Conservation (phyloP, 2,888 invertebrate species). For the Unio pictorum region DNA sequence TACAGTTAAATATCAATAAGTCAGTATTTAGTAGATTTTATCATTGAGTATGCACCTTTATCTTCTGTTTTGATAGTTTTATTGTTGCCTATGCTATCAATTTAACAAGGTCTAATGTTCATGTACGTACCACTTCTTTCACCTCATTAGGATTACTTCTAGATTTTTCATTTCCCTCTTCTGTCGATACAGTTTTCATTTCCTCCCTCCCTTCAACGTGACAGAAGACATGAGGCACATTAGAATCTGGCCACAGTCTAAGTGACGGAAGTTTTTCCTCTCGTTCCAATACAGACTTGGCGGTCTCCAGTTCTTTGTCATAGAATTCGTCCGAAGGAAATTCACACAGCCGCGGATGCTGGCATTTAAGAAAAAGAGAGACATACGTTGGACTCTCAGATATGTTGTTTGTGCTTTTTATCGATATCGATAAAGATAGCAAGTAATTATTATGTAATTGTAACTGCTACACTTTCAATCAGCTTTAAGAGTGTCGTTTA, state of each 20-base stretch:
- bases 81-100: no score
- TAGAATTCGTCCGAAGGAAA: slow-evolving; percentile 61
- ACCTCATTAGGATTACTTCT: slow-evolving; percentile 46
- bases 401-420: no score
- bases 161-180: slow-evolving; percentile 49
- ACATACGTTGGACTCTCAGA: no score
- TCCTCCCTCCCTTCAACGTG: slow-evolving; percentile 48
- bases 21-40: no score
- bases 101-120: no score
- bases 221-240: slow-evolving; percentile 34
- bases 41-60: no score
- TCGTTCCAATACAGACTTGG: neutral
- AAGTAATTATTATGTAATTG: no score
- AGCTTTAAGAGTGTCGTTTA: no score
- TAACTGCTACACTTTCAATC: no score
- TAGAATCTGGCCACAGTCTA: neutral
- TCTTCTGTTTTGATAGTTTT: no score
- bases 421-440: no score
- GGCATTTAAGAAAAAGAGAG: slow-evolving; percentile 5
- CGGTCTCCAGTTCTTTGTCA: slow-evolving; percentile 32
- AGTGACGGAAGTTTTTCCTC: slow-evolving; percentile 4
- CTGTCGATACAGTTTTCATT: slow-evolving; percentile 36
- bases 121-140: slow-evolving; percentile 38
- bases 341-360: slow-evolving; percentile 54
- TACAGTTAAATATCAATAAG: no score